phyloP scores from a whole-genome alignment of 2,797 vertebrate species.

The Galagoides demidoff region DNA sequence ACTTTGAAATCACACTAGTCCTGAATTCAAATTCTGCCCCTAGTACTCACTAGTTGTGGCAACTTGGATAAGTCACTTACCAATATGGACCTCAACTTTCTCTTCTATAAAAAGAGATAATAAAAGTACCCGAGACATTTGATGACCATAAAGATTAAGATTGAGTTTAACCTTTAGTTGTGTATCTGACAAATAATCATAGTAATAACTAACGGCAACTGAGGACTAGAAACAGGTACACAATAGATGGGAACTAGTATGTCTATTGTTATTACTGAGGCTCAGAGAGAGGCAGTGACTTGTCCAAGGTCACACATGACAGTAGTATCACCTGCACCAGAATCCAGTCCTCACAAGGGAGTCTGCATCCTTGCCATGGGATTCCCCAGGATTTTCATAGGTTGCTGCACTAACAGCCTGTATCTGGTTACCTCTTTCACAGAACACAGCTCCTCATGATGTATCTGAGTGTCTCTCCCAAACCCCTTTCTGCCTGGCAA shows the following conservation, averaged over 20 bases:
- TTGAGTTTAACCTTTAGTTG: not conserved
- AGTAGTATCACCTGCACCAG: not conserved
- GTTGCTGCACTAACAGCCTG: not conserved
- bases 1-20: not conserved
- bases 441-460: not conserved
- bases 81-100: not conserved
- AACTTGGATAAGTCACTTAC: not conserved
- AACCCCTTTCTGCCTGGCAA: constrained; percentile 78
- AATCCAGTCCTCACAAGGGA: not conserved
- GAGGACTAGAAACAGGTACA: not conserved
- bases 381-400: not conserved
- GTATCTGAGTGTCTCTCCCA: not conserved
- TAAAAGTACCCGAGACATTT: not conserved
- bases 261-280: not conserved
- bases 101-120: constrained; percentile 16
- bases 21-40: constrained; percentile 12
- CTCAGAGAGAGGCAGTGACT: constrained; percentile 45
- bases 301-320: not conserved
- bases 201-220: not conserved
- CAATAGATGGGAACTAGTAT: not conserved
- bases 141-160: not conserved
- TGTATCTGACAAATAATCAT: not conserved
- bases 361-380: not conserved
- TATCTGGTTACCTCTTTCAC: not conserved
- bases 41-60: not conserved